These are phyloP conservation scores for Campopleginae sp. DNA, from an alignment of 2,888 invertebrate species.

Conservation along the genomic window DNA sequence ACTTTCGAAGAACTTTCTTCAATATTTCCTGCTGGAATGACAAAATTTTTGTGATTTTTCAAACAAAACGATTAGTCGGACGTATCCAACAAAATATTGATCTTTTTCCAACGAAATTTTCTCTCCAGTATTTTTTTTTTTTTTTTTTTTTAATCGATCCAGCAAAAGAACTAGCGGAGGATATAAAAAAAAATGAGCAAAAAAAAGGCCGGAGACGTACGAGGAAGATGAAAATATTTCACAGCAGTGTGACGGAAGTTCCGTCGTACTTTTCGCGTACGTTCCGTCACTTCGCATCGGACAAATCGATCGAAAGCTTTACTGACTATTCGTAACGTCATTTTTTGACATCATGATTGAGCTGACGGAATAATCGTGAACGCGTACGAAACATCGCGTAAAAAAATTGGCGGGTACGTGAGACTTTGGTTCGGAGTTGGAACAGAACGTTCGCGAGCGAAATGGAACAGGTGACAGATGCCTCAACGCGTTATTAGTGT, in stretches of 20 bases:
- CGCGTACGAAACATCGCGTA: constrained; percentile 40
- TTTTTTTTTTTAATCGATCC: not conserved
- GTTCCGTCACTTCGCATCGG: constrained; percentile 34
- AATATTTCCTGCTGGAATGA: too few species aligned
- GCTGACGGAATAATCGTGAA: constrained; percentile 44
- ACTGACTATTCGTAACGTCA: constrained; percentile 48
- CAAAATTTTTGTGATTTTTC: too few species aligned
- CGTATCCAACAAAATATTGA: too few species aligned
- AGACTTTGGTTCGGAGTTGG: constrained; percentile 3
- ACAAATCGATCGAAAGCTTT: constrained; percentile 34
- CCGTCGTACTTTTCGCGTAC: not conserved
- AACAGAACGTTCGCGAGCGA: not conserved
- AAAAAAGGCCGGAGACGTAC: not conserved
- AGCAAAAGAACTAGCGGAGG: not conserved
- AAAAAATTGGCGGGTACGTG: constrained; percentile 32
- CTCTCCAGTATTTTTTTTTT: too few species aligned
- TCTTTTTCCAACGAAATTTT: too few species aligned
- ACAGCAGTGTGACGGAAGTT: not conserved
- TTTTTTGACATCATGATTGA: constrained; percentile 18
- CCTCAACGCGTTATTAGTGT: constrained; percentile 62
- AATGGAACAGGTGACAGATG: constrained; percentile 54
- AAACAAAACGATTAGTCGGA: too few species aligned
- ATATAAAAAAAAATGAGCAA: not conserved
- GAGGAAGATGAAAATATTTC: not conserved
- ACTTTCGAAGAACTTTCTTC: too few species aligned